Evolutionary conservation across 53 echinoderm and acorn worm genomes (phyloP).

Genomic region (Pentamera pediparva): DNA sequence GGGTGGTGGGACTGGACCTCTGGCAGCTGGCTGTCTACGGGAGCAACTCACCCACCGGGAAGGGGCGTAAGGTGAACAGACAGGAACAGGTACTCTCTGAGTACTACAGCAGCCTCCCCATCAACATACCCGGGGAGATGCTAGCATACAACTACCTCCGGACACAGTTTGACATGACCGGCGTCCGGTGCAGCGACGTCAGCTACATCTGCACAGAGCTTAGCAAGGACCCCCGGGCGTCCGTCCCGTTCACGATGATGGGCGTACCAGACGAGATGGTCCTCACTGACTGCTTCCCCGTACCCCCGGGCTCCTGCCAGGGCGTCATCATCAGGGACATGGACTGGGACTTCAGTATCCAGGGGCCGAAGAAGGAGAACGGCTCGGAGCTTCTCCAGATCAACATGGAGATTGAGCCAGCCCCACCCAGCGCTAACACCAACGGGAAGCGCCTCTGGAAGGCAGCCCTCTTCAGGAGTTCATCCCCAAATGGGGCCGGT

Average conservation of each 20-base stretch:
- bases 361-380: neutral
- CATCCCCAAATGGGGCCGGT: constrained; percentile 46
- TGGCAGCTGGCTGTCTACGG: constrained; percentile 64
- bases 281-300: constrained; percentile 72
- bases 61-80: constrained; percentile 41
- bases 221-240: constrained; percentile 58
- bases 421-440: constrained; percentile 33
- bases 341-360: constrained; percentile 65
- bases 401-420: constrained; percentile 31
- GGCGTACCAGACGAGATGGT: constrained; percentile 52
- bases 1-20: constrained; percentile 56
- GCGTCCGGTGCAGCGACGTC: constrained; percentile 55
- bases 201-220: constrained; percentile 68
- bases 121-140: constrained; percentile 47
- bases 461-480: constrained; percentile 73
- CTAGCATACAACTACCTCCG: constrained; percentile 54
- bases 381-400: constrained; percentile 33
- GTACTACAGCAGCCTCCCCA: constrained; percentile 52
- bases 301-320: constrained; percentile 50
- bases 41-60: constrained; percentile 40
- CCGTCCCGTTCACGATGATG: constrained; percentile 53
- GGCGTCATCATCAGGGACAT: constrained; percentile 69
- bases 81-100: constrained; percentile 56
- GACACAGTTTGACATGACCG: constrained; percentile 69
- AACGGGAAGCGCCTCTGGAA: constrained; percentile 58